Base-by-base conservation (phyloP, 2,888 invertebrate genomes). In the Scelioninae gen. 1 region DNA sequence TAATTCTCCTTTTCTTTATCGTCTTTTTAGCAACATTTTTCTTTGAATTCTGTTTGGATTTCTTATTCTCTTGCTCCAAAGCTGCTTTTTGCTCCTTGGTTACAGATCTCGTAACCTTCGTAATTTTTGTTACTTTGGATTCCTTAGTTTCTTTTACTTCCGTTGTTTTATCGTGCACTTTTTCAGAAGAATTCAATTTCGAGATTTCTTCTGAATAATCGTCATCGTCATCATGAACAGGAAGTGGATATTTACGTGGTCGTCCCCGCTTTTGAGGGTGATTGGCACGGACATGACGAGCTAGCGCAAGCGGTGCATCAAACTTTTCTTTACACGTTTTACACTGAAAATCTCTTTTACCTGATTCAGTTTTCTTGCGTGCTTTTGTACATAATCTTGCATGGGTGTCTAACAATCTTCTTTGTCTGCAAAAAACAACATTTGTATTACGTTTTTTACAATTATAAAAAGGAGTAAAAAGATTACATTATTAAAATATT, bases 251-350 rank as follows among this genome's bases (percentile, higher is more conserved):
- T 75, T 84, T 84, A 31, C 72, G 82, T 58, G 80, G 85, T 76
- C 87, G 86, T 10, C 88, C 86, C 68, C 88, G 86, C 66, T 87
- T 88, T 32, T 87, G 86, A 5, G 89, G 87, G 75, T 92, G 92
- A 66, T 87, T 87, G 0, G 87, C 85, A 10, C 91, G 88, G 0
- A 90, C 91, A 40, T 92, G 92, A 66, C 92, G 88, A 0, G 92
- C 92, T 9, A 92, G 79, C 0, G 89, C 88, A 4, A 92, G 88
- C 0, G 89, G 92, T 1, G 90, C 90, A 23, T 92, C 91, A 51
- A 92, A 92, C 29, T 88, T 90, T 34, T 90, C 89, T 5, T 89
- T 72, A 71, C 92, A 92, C 23, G 88, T 87, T 83, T 92, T 92
- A 78, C 92, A 92, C 11, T 89, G 62, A 43, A 88, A 92, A 56